Evolutionary conservation across 2,888 invertebrate species (phyloP).

Genomic region (Laothoe populi): DNA sequence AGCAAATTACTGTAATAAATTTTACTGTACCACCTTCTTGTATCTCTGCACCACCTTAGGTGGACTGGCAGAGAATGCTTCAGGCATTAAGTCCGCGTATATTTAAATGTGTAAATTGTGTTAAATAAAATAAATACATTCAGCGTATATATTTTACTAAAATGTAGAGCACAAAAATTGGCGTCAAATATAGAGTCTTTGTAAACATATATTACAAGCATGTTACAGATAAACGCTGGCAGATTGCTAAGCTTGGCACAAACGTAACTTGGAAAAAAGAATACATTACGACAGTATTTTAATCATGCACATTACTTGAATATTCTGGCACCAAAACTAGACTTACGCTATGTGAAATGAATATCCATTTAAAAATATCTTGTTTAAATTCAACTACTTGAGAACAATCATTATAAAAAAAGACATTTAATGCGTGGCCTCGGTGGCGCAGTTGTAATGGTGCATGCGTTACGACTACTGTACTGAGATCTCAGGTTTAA

Average conservation of each 20-base stretch:
- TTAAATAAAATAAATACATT: neutral
- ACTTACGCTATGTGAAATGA: conserved; percentile 2
- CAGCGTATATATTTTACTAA: neutral
- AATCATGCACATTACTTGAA: neutral
- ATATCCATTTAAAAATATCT: neutral
- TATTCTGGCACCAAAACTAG: conserved; percentile 1
- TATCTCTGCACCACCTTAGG: too few species aligned
- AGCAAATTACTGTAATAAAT: too few species aligned
- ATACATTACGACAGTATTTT: neutral
- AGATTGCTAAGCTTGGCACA: conserved; percentile 3
- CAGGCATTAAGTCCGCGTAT: too few species aligned
- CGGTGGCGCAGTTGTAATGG: too few species aligned
- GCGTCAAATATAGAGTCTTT: neutral
- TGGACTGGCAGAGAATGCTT: too few species aligned
- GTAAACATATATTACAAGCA: neutral
- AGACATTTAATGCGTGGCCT: too few species aligned
- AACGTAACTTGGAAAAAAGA: neutral
- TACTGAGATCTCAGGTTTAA: too few species aligned
- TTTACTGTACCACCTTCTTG: too few species aligned
- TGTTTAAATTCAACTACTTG: too few species aligned
- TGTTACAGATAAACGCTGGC: conserved; percentile 13
- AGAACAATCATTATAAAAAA: too few species aligned
- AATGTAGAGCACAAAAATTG: neutral
- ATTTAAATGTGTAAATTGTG: too few species aligned
- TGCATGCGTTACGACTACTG: too few species aligned